These are phyloP conservation scores for Elanoides forficatus DNA, from an alignment of 2,113 vertebrate species.

Conservation along the genomic window DNA sequence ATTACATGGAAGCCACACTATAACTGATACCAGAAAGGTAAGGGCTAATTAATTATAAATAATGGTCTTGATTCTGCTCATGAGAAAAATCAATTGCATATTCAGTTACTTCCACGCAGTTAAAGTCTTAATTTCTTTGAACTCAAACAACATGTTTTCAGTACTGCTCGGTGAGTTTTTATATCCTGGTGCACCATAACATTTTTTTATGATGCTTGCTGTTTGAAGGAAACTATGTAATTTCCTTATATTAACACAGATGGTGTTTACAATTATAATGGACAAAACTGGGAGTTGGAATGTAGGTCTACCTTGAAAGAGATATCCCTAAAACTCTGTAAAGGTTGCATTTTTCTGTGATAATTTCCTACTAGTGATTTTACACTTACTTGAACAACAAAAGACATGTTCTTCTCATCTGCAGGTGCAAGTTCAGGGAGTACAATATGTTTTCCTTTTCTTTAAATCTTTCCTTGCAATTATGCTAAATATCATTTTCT, in stretches of 20 bases:
- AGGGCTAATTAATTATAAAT: conserved; percentile 16
- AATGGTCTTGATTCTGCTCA: background rate
- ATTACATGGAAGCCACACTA: background rate
- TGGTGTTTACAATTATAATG: conserved; percentile 17
- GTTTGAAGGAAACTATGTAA: background rate
- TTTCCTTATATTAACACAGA: conserved; percentile 17
- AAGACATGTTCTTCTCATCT: background rate
- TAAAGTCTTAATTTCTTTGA: conserved; percentile 43
- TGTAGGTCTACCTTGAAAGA: background rate
- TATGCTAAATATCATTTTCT: background rate
- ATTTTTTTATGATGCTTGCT: background rate
- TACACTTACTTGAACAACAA: background rate
- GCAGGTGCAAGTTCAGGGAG: background rate
- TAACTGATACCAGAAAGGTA: conserved; percentile 12
- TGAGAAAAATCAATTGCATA: conserved; percentile 17
- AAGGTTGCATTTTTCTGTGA: background rate
- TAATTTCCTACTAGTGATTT: background rate
- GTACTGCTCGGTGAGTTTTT: background rate
- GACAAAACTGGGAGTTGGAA: background rate
- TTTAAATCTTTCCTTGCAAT: background rate
- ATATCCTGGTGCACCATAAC: background rate
- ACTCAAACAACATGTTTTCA: background rate
- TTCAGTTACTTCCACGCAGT: background rate
- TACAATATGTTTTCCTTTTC: background rate
- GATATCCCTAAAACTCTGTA: background rate